Base-by-base conservation (phyloP, 1,140 invertebrate genomes). In the Stegodyphus mimosarum region DNA sequence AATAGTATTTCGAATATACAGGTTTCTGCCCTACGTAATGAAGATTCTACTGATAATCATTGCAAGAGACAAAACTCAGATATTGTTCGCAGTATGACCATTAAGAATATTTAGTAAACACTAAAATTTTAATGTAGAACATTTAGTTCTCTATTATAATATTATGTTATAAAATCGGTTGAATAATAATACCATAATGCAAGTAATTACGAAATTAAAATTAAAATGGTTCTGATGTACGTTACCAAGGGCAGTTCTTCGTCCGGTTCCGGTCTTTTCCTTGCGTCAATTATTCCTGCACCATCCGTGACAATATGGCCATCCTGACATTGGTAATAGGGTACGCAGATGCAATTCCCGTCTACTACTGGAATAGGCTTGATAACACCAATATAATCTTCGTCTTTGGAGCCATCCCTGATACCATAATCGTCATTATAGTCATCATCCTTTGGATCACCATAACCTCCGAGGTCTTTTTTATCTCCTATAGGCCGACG, bases 221-320 rank as follows among this genome's bases (percentile, higher is more conserved):
- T 33, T 33, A 33, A 33, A 33, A 33, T 33, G 33, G 33, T 33
- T 33, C 1, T 33, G 33, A 33, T 33, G 33, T 3, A 33, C 33
- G 9, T 60, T 55, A 60, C 77, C 7, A 87, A 48, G 10, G 72
- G 85, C 7, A 79, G 71, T 81, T 84, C 74, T 9, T 79, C 50
- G 80, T 50, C 87, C 52, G 70, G 72, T 52, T 73, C 33, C 6
- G 51, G 88, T 63, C 76, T 88, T 6, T 81, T 89, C 49, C 94
- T 92, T 53, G 95, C 95, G 89, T 96, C 95, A 85, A 96, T 95
- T 50, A 96, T 90, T 52, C 94, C 94, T 18, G 92, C 89, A 6
- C 95, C 95, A 88, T 95, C 93, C 0, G 92, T 93, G 67, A 90
- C 91, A 93, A 95, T 95, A 87, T 95, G 92, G 1, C 92, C 92